Evolutionary conservation across 2,113 vertebrate species (phyloP).

Genomic region (Scortum barcoo): DNA sequence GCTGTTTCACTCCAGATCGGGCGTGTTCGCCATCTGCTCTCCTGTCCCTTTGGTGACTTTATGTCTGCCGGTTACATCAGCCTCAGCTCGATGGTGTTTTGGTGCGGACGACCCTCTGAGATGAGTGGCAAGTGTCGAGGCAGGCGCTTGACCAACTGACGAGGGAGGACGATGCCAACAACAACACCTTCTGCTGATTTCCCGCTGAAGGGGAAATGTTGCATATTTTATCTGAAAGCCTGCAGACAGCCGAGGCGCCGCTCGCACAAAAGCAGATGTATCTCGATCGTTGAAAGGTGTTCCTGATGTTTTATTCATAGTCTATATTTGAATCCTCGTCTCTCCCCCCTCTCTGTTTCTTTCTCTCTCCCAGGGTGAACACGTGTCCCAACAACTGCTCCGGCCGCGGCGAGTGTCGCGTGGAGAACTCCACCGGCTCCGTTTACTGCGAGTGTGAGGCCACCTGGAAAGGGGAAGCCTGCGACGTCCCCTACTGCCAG

Average conservation of each 20-base stretch:
- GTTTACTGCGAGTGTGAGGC: slow-evolving; percentile 88
- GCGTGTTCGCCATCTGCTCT: slow-evolving; percentile 34
- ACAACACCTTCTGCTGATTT: slow-evolving; percentile 1
- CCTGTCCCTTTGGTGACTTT: neutral
- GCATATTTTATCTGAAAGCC: slow-evolving; percentile 14
- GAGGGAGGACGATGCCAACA: neutral
- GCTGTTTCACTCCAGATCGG: neutral
- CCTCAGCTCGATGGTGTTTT: neutral
- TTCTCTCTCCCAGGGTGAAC: slow-evolving; percentile 85
- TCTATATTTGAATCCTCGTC: neutral
- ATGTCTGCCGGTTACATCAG: slow-evolving; percentile 4
- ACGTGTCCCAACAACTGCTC: slow-evolving; percentile 96
- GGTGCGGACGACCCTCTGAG: neutral
- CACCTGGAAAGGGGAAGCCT: slow-evolving; percentile 93
- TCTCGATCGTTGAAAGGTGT: neutral
- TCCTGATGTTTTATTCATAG: slow-evolving; percentile 41
- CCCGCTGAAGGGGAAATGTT: neutral
- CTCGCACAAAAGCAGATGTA: slow-evolving; percentile 21
- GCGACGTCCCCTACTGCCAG: slow-evolving; percentile 90
- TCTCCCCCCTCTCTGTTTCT: neutral
- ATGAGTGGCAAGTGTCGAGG: slow-evolving; percentile 5
- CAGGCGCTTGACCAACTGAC: slow-evolving; percentile 9
- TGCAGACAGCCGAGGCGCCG: neutral
- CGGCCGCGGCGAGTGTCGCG: slow-evolving; percentile 88
- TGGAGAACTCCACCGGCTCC: slow-evolving; percentile 71